phyloP scores from a whole-genome alignment of 2,113 vertebrate genomes.

The Pardalotus punctatus region DNA sequence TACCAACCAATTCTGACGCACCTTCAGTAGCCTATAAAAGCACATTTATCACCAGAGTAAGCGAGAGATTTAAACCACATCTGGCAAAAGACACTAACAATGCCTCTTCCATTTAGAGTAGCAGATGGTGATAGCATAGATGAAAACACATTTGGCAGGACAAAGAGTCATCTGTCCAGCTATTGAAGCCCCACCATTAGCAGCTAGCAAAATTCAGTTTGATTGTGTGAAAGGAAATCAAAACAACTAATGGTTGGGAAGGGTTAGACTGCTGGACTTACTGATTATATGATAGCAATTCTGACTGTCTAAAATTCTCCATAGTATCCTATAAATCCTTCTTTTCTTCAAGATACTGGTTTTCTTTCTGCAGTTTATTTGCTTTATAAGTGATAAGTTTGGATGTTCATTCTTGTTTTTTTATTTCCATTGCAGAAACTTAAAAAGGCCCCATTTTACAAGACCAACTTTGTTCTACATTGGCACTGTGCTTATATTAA shows the following conservation, averaged over 20 bases:
- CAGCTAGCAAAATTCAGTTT: neutral
- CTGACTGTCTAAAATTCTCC: neutral
- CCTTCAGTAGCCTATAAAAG: neutral
- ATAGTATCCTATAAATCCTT: neutral
- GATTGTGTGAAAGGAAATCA: neutral
- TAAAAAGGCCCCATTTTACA: neutral
- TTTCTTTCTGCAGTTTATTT: neutral
- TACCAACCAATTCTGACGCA: neutral
- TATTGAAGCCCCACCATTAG: neutral
- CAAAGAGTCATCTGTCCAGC: neutral
- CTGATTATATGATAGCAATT: neutral
- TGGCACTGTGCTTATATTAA: neutral
- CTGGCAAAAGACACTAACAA: neutral
- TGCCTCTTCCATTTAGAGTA: neutral
- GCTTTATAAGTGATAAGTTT: neutral
- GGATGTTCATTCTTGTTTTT: neutral
- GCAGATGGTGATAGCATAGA: conserved; percentile 29
- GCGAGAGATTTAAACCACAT: neutral
- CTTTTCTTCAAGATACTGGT: neutral
- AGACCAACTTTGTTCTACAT: neutral
- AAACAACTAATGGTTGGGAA: neutral
- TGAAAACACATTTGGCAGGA: neutral
- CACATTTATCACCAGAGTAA: neutral
- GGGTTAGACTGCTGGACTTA: neutral
- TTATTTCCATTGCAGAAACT: neutral